These are phyloP conservation scores for Kuschelorhynchus macadamiae DNA, from an alignment of 2,888 invertebrate genomes.

Conservation along the genomic window DNA sequence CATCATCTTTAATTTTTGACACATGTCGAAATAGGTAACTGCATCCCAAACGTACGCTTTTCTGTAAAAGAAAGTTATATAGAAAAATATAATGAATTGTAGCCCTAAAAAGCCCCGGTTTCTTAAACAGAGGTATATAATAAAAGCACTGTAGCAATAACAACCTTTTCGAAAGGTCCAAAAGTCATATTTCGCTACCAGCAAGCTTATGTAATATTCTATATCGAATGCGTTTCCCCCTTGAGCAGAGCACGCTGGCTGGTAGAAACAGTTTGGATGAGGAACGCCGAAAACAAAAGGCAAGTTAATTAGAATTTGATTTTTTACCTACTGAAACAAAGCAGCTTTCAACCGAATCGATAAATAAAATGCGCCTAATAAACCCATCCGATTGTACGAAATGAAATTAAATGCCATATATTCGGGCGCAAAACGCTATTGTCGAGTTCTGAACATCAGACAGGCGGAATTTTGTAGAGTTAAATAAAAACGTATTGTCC, in stretches of 20 bases:
- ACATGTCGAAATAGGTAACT: no score
- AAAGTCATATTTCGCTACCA: no score
- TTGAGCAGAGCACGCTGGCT: background rate
- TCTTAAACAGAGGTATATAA: no score
- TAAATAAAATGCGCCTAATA: slow-evolving; percentile 26
- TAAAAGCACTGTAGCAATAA: no score
- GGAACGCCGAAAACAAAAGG: slow-evolving; percentile 12
- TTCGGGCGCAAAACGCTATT: slow-evolving; percentile 51
- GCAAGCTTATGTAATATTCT: background rate
- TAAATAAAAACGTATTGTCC: slow-evolving; percentile 58
- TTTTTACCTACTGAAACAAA: slow-evolving; percentile 4
- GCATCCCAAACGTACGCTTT: no score
- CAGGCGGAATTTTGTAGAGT: slow-evolving; percentile 56
- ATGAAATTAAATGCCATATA: slow-evolving; percentile 55
- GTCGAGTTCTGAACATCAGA: slow-evolving; percentile 52
- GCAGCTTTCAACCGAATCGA: background rate
- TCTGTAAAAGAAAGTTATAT: no score
- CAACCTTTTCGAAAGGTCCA: no score
- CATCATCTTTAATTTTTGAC: no score
- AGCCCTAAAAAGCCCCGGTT: no score
- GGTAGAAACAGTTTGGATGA: background rate
- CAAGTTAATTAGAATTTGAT: slow-evolving; percentile 13
- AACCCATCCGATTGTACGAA: slow-evolving; percentile 31
- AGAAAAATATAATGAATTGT: no score
- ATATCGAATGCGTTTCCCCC: background rate